phyloP scores from a whole-genome alignment of 1,140 invertebrate genomes.

The Caenorhabditis tropicalis region DNA sequence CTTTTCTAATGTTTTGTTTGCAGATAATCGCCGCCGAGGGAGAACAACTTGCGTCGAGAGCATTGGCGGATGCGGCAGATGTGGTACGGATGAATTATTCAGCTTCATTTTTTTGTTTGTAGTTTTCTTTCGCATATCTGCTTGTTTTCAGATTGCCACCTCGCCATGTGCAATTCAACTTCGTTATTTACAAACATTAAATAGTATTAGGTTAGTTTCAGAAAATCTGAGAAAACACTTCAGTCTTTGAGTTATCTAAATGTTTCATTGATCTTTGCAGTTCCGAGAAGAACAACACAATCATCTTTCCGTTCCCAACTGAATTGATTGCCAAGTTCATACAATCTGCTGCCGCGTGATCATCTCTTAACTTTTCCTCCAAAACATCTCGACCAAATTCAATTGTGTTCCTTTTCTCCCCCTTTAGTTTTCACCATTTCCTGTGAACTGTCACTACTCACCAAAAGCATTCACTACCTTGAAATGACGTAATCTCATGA shows the following conservation, averaged over 20 bases:
- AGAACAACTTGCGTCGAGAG: slow-evolving; percentile 72
- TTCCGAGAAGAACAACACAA: slow-evolving; percentile 55
- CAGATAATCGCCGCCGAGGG: slow-evolving; percentile 73
- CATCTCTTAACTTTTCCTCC: neutral
- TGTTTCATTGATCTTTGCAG: neutral
- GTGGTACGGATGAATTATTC: slow-evolving; percentile 49
- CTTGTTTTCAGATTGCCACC: slow-evolving; percentile 72
- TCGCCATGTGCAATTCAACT: slow-evolving; percentile 87
- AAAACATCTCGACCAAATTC: slow-evolving; percentile 21
- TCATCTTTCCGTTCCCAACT: slow-evolving; percentile 54
- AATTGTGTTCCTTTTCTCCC: neutral
- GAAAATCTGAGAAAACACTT: too few species aligned
- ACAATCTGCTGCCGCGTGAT: slow-evolving; percentile 34
- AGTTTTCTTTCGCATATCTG: neutral
- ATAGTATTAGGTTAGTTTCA: slow-evolving; percentile 70
- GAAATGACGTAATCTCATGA: slow-evolving; percentile 20
- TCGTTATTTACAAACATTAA: slow-evolving; percentile 75
- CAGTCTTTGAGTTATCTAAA: too few species aligned
- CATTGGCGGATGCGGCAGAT: slow-evolving; percentile 72
- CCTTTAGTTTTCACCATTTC: neutral
- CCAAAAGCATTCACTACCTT: neutral
- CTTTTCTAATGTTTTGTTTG: slow-evolving; percentile 33
- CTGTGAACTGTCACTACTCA: neutral
- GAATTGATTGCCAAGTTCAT: slow-evolving; percentile 43
- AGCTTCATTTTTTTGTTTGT: neutral